These are phyloP conservation scores for Neoaliturus tenellus DNA, from an alignment of 2,888 invertebrate species.

Conservation along the genomic window DNA sequence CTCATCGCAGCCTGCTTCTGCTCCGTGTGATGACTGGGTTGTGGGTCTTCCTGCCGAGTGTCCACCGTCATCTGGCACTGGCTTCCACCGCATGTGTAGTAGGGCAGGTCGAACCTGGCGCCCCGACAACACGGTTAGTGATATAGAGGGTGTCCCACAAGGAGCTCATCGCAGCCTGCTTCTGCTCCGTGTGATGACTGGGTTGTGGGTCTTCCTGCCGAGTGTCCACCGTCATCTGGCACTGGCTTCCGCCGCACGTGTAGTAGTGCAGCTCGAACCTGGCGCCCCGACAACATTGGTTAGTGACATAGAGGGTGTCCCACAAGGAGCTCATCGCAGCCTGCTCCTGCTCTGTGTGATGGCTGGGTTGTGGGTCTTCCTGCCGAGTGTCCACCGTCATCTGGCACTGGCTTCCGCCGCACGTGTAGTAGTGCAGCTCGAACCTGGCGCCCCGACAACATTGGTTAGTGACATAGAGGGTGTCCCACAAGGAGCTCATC, in stretches of 20 bases:
- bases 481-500: conserved; percentile 78
- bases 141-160: too few species aligned
- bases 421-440: conserved; percentile 86
- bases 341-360: conserved; percentile 69
- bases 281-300: too few species aligned
- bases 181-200: conserved; percentile 66
- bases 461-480: too few species aligned
- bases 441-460: too few species aligned
- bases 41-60: conserved; percentile 76
- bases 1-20: conserved; percentile 74
- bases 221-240: conserved; percentile 82
- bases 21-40: conserved; percentile 65
- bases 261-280: conserved; percentile 87
- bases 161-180: conserved; percentile 75
- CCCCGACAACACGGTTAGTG: too few species aligned
- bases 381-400: conserved; percentile 84
- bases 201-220: conserved; percentile 73
- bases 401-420: conserved; percentile 82
- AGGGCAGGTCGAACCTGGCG: conserved; percentile 85
- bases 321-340: conserved; percentile 77
- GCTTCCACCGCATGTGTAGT: conserved; percentile 86
- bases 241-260: conserved; percentile 84
- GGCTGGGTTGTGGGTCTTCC: conserved; percentile 69
- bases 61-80: conserved; percentile 82
- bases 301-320: too few species aligned